Percentiles rank a stretch among this genome's conserved stretches.
phyloP scores from a whole-genome alignment of 2,888 invertebrate species.

The Dinocampus coccinellae region DNA sequence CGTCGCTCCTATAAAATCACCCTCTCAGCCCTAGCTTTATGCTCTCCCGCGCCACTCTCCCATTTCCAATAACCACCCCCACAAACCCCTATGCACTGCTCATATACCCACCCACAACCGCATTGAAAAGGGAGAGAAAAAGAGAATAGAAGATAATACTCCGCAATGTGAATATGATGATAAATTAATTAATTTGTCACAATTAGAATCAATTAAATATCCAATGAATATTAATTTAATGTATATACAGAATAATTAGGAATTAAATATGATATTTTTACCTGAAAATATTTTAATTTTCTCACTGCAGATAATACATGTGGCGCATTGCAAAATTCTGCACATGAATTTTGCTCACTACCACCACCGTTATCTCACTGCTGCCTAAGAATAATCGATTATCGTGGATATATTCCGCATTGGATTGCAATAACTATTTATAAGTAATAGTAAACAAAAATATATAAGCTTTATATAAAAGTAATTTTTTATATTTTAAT shows the following conservation, averaged over 20 bases:
- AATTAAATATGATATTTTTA: not conserved
- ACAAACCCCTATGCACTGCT: constrained; percentile 29
- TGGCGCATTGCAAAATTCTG: not conserved
- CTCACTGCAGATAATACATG: not conserved
- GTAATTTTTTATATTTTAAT: not conserved
- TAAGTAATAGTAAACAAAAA: not conserved
- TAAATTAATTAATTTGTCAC: not conserved
- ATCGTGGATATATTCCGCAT: not conserved
- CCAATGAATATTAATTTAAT: not conserved
- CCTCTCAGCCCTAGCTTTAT: constrained; percentile 37
- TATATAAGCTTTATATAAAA: not conserved
- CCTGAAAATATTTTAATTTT: not conserved
- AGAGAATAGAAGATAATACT: not conserved
- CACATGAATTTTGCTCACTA: not conserved
- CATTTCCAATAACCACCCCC: constrained; percentile 14
- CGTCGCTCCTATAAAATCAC: constrained; percentile 36
- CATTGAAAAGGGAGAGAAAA: not conserved
- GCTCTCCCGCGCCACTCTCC: constrained; percentile 10
- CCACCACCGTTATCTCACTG: not conserved
- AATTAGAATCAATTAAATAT: not conserved
- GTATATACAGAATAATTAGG: not conserved
- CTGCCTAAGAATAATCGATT: not conserved
- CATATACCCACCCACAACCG: constrained; percentile 27
- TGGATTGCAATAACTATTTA: not conserved
- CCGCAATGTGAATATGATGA: not conserved